phyloP scores from a whole-genome alignment of 2,113 vertebrate genomes.

The Poecile atricapillus region DNA sequence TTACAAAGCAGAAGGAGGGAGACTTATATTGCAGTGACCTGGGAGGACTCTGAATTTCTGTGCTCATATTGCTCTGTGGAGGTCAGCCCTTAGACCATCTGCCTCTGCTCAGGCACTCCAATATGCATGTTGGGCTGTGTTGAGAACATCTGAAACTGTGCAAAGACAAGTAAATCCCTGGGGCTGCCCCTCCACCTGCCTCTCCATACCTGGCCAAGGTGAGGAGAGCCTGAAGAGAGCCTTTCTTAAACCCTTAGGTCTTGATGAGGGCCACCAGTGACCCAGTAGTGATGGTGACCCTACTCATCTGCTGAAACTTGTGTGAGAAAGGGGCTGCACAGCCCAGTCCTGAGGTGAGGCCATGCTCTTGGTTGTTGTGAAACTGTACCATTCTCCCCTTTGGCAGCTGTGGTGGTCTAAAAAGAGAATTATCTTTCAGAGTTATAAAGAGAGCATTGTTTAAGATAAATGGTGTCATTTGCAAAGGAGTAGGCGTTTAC shows the following conservation, averaged over 20 bases:
- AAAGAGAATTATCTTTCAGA: neutral
- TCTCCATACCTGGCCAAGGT: neutral
- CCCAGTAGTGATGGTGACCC: no score
- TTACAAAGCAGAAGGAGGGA: neutral
- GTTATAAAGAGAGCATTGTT: neutral
- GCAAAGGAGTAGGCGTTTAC: neutral
- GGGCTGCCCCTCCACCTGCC: neutral
- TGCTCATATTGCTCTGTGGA: neutral
- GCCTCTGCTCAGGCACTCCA: neutral
- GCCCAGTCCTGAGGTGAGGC: neutral
- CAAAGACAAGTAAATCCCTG: neutral
- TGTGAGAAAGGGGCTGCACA: neutral
- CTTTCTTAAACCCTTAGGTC: neutral
- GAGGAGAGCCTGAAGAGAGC: neutral
- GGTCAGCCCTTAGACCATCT: neutral
- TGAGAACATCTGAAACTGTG: neutral
- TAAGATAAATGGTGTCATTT: conserved; percentile 17
- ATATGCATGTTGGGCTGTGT: accelerated
- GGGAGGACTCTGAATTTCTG: neutral
- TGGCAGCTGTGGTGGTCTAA: neutral
- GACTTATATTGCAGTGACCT: neutral
- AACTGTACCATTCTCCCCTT: neutral
- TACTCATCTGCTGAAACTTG: neutral
- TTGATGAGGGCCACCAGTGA: neutral
- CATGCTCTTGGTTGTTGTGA: neutral